Conservation (phyloP, 2,113 vertebrate species). For the Labeo rohita region DNA sequence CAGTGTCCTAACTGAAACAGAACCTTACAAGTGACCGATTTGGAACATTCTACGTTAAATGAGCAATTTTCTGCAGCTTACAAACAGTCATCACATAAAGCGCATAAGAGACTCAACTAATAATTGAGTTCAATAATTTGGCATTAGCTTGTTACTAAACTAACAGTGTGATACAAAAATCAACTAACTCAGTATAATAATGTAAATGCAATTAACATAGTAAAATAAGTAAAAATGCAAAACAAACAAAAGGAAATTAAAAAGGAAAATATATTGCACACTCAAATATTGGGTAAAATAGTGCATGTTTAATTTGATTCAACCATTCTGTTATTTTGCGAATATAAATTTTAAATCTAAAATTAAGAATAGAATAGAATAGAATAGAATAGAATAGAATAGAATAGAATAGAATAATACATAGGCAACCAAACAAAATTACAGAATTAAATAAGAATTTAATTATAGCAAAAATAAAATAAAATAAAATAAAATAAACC, state of each 20-base stretch:
- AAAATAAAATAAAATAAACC: no score
- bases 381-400: neutral
- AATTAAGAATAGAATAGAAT: neutral
- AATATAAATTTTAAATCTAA: neutral
- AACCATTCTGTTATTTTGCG: neutral
- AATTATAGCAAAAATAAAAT: no score
- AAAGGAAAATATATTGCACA: neutral
- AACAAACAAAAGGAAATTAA: neutral
- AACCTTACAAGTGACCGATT: neutral
- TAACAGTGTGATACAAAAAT: neutral
- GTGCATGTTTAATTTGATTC: neutral
- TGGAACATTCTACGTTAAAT: neutral
- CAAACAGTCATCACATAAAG: neutral
- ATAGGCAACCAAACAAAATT: no score
- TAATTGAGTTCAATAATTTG: neutral
- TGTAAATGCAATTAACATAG: neutral
- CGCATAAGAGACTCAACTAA: neutral
- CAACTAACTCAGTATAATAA: neutral
- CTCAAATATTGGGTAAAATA: neutral
- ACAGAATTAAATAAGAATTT: no score
- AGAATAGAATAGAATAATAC: no score
- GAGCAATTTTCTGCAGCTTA: neutral
- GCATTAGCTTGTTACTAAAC: neutral
- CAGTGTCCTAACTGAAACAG: neutral
- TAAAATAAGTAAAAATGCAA: neutral